Percentiles rank a stretch among this genome's conserved stretches.
phyloP scores from a whole-genome alignment of 2,797 vertebrate genomes.

The Hyperoplus lanceolatus region DNA sequence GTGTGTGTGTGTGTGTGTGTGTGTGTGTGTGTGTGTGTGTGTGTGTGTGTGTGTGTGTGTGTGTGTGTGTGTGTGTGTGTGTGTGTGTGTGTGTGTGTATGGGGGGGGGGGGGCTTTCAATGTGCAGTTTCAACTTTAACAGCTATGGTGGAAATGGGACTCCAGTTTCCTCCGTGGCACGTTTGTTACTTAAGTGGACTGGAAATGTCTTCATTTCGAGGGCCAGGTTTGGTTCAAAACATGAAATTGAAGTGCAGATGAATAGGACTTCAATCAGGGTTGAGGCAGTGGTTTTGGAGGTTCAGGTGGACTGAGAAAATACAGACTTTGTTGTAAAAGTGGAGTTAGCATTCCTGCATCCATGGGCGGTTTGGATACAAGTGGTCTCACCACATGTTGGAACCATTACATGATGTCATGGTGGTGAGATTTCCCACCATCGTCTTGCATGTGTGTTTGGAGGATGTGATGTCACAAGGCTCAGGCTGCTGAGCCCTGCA shows the following conservation, averaged over 20 bases:
- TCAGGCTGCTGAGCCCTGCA: slow-evolving; percentile 55
- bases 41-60: no score
- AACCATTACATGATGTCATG: slow-evolving; percentile 83
- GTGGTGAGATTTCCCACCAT: slow-evolving; percentile 80
- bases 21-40: no score
- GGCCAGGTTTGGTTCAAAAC: slow-evolving; percentile 42
- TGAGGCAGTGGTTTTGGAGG: slow-evolving; percentile 1
- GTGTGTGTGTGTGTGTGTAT: no score
- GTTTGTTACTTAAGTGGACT: slow-evolving; percentile 35
- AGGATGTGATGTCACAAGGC: slow-evolving; percentile 79
- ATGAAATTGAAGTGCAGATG: slow-evolving; percentile 38
- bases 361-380: slow-evolving; percentile 50
- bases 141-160: slow-evolving; percentile 53
- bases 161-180: slow-evolving; percentile 40
- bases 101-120: slow-evolving; percentile 44
- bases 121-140: slow-evolving; percentile 63
- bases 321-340: slow-evolving; percentile 42
- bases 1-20: no score
- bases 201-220: slow-evolving; percentile 37
- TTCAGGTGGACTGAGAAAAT: slow-evolving; percentile 33
- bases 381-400: slow-evolving; percentile 74
- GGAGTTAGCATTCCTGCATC: slow-evolving; percentile 50
- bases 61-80: no score
- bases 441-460: slow-evolving; percentile 60
- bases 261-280: slow-evolving; percentile 41